Conservation (phyloP, 2,888 invertebrate genomes). For the Hyles lineata region DNA sequence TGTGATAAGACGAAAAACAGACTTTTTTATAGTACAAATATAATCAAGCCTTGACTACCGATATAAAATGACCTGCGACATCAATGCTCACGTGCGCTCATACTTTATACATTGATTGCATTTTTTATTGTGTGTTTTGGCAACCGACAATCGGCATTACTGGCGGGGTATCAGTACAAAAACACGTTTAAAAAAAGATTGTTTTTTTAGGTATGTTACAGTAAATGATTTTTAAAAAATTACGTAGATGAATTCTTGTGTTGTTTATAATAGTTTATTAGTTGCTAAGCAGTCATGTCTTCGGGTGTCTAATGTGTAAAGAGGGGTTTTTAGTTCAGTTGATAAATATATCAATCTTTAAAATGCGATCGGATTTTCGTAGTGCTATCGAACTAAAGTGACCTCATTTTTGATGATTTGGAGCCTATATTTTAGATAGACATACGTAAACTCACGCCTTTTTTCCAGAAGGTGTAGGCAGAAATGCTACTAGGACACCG, state of each 20-base stretch:
- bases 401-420: too few species aligned
- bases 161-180: not conserved
- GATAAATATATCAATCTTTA: too few species aligned
- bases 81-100: conserved; percentile 15
- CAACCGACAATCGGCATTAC: conserved; percentile 4
- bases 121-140: conserved; percentile 24
- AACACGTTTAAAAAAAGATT: not conserved
- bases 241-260: not conserved
- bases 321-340: too few species aligned
- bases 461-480: too few species aligned
- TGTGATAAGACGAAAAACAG: not conserved
- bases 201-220: not conserved
- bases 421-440: too few species aligned
- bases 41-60: conserved; percentile 7
- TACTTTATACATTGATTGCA: conserved; percentile 15
- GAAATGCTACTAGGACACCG: too few species aligned
- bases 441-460: too few species aligned
- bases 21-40: conserved; percentile 12
- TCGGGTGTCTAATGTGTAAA: not conserved
- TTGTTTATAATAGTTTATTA: not conserved
- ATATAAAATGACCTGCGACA: conserved; percentile 20
- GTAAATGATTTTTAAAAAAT: not conserved
- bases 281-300: not conserved
- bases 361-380: too few species aligned
- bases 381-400: too few species aligned